These are phyloP conservation scores for Myrmecophaga tridactyla DNA, from an alignment of 2,113 vertebrate genomes.

Conservation along the genomic window DNA sequence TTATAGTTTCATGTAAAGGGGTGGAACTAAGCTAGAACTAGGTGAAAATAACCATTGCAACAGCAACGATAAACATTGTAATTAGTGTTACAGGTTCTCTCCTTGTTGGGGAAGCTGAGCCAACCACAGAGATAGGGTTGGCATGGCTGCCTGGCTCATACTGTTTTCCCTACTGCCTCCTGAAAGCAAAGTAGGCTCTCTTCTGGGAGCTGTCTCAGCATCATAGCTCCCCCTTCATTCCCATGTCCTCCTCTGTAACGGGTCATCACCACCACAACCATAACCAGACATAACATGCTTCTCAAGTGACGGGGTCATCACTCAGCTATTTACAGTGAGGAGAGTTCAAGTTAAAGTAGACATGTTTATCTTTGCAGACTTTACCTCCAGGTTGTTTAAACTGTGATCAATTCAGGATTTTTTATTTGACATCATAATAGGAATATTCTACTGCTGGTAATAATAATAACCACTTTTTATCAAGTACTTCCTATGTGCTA, in stretches of 20 bases:
- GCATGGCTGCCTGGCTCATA: accelerated
- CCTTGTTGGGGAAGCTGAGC: background rate
- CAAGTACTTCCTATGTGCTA: background rate
- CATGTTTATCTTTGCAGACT: background rate
- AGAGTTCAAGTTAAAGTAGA: background rate
- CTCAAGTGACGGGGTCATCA: background rate
- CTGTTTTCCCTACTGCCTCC: background rate
- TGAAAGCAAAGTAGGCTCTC: background rate
- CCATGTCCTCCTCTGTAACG: background rate
- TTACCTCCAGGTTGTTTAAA: background rate
- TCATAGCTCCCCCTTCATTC: constrained; percentile 13
- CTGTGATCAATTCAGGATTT: background rate
- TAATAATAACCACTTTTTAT: background rate
- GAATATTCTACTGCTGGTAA: background rate
- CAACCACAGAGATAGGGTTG: background rate
- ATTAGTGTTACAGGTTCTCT: background rate
- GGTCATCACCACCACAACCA: background rate
- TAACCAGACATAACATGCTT: background rate
- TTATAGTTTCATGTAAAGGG: too few relatives aligned
- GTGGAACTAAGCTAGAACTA: too few relatives aligned
- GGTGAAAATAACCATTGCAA: too few relatives aligned
- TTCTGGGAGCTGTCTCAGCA: background rate
- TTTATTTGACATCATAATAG: background rate
- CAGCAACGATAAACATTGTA: too few relatives aligned
- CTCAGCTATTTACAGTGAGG: background rate